Evolutionary conservation across 2,797 vertebrate genomes (phyloP), one percentile per base, ranked within the genome.

Genomic region (Hydrocynus forskahlii): DNA sequence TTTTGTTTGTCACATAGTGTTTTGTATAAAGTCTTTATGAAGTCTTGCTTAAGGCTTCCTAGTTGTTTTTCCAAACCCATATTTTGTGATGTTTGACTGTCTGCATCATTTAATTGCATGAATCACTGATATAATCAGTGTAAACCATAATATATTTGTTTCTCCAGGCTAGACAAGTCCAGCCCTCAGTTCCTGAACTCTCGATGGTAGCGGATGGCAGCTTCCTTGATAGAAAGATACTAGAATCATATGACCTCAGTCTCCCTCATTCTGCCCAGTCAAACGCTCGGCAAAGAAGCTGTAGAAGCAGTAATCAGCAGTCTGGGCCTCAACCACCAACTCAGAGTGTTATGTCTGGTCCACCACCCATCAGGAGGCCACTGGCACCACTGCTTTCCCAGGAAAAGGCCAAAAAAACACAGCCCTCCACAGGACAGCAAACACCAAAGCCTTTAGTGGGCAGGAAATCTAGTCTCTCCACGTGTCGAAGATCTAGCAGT

Each of bases 161-260:
- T n/a, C 90, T 91, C 66, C 88, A 99, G 98, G 83, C 92, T 69
- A 93, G 91, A 40, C 92, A 88, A 75, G 91, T 99, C 81, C 96
- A 96, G 74, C 98, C 97, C 13, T 96, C 95, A 0, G 98, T 99
- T 78, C 98, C 98, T 0, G 98, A 99, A 82, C 95, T 99, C 35
- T 99, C 98, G 0, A 90, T 99, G 86, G 92, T 99, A 80, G 92
- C 97, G 63, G 96, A 99, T 82, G 88, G 92, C 81, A 96, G 93
- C 88, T 95, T 95, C 54, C 12, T 83, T 66, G 94, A 94, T 60
- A 85, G 91, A 23, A 92, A 79, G 79, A 84, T 88, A 63, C 84
- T 84, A n/a, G 10, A 10, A 0, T 57, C 87, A 43, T 90, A 87
- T 21, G 81, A 90, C 10, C 0, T 80, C 25, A 86, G 86, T 86